A percentile compares a stretch with the other conserved stretches of the same genome.
phyloP scores from a whole-genome alignment of 2,888 invertebrate species.

The Bedellia somnulentella region DNA sequence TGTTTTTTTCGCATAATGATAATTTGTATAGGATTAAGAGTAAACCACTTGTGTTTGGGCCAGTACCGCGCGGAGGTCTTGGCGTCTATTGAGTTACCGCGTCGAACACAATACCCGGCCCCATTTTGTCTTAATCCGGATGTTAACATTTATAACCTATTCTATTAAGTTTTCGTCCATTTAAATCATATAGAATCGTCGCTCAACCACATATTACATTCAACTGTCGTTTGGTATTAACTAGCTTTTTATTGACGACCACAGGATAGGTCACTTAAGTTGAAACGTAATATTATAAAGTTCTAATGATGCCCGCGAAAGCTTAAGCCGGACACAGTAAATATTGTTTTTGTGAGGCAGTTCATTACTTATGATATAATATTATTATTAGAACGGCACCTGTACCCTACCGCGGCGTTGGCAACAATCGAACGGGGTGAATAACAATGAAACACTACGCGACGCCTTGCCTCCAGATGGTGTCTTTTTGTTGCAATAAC shows the following conservation, averaged over 20 bases:
- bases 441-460: constrained; percentile 9
- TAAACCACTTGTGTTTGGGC: no score
- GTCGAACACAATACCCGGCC: constrained; percentile 40
- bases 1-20: no score
- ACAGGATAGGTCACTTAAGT: no score
- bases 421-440: constrained; percentile 4
- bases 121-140: constrained; percentile 50
- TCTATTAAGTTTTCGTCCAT: constrained; percentile 29
- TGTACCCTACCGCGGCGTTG: no score
- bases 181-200: no score
- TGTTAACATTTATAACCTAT: constrained; percentile 47
- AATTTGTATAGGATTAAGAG: no score
- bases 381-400: constrained; percentile 14
- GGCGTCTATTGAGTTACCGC: constrained; percentile 2
- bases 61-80: background rate
- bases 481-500: constrained; percentile 20
- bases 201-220: no score
- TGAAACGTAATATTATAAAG: no score
- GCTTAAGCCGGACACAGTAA: no score
- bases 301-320: background rate
- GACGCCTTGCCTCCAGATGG: constrained; percentile 17
- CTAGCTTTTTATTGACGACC: no score
- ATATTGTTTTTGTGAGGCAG: background rate
- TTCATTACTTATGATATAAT: background rate
- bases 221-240: no score